Evolutionary conservation across 2,113 vertebrate species (phyloP).

Genomic region (Ochotona princeps): DNA sequence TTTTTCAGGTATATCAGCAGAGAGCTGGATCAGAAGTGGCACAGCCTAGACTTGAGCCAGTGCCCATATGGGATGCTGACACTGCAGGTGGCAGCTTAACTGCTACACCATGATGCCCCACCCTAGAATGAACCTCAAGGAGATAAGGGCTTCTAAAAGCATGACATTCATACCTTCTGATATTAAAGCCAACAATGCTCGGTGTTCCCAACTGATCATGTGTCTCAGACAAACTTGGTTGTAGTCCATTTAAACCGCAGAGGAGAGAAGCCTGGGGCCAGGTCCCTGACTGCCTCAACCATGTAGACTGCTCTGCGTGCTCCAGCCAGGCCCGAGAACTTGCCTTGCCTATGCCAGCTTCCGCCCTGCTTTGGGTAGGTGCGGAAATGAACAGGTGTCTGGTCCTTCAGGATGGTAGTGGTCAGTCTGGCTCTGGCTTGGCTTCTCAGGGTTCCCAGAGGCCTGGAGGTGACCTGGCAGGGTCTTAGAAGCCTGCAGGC

Average conservation of each 20-base stretch:
- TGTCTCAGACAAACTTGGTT: not conserved
- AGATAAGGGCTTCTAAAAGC: not conserved
- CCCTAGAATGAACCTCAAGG: not conserved
- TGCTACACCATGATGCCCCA: too few relatives aligned
- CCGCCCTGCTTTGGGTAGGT: not conserved
- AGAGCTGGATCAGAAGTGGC: too few relatives aligned
- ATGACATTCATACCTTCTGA: too few relatives aligned
- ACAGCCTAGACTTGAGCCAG: too few relatives aligned
- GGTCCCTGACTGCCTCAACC: not conserved
- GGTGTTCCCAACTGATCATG: not conserved
- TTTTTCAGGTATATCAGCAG: too few relatives aligned
- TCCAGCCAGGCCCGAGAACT: not conserved
- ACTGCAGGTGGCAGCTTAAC: too few relatives aligned
- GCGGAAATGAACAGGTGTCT: not conserved
- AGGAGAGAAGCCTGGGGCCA: not conserved
- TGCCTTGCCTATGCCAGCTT: fast-evolving
- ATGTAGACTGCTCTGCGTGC: not conserved
- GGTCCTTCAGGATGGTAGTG: not conserved
- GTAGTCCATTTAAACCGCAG: not conserved
- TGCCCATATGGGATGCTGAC: too few relatives aligned
- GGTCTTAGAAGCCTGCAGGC: too few relatives aligned
- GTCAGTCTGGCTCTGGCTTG: not conserved
- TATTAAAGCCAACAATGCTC: not conserved
- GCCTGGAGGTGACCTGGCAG: not conserved
- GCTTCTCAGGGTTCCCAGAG: not conserved